A percentile compares a stretch with the other conserved stretches of the same genome.
Conservation (phyloP, 2,888 invertebrate genomes). For the Boloria selene region DNA sequence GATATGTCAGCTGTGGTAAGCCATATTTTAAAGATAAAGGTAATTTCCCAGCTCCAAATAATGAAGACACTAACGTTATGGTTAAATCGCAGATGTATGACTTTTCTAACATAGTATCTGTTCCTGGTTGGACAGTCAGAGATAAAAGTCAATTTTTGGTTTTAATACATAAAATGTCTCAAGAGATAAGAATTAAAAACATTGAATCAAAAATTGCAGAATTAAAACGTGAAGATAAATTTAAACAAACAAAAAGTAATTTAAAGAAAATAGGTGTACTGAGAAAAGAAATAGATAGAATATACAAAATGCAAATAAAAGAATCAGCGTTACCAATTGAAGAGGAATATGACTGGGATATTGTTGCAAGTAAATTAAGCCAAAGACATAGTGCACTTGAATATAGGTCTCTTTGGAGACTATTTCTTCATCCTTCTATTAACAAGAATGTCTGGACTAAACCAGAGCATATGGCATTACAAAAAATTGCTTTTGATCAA, state of each 20-base stretch:
- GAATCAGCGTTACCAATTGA: conserved; percentile 61
- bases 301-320: conserved; percentile 51
- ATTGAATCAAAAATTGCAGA: conserved; percentile 50
- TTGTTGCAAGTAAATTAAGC: conserved; percentile 71
- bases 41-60: conserved; percentile 79
- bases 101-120: conserved; percentile 68
- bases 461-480: conserved; percentile 55
- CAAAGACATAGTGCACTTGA: conserved; percentile 84
- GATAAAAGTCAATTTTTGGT: conserved; percentile 81
- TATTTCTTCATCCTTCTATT: conserved; percentile 86
- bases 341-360: conserved; percentile 83
- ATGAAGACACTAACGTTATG: conserved; percentile 81
- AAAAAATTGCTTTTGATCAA: conserved; percentile 55
- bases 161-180: conserved; percentile 69
- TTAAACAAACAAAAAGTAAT: conserved; percentile 30
- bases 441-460: conserved; percentile 75
- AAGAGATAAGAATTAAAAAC: conserved; percentile 49
- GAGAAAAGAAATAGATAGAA: conserved; percentile 46
- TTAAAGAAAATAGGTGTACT: conserved; percentile 43
- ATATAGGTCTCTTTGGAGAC: conserved; percentile 87
- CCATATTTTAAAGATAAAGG: conserved; percentile 86
- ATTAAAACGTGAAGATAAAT: conserved; percentile 45
- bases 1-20: conserved; percentile 72
- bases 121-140: conserved; percentile 79
- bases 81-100: conserved; percentile 64